phyloP scores from a whole-genome alignment of 1,140 invertebrate species.

The Melipona quadrifasciata region DNA sequence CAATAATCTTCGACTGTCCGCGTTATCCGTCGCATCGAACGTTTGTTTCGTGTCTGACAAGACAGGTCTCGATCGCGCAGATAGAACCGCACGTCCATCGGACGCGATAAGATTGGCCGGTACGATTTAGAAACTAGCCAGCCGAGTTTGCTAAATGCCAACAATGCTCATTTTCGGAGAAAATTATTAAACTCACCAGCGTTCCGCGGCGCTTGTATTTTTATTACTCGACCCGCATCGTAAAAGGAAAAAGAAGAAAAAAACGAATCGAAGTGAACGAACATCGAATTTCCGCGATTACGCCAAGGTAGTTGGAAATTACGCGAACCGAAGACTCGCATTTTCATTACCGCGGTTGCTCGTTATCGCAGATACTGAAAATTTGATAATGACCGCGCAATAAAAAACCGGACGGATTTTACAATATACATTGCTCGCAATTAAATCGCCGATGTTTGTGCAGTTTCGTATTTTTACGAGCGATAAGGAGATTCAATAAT shows the following conservation, averaged over 20 bases:
- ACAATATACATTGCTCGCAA: neutral
- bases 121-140: slow-evolving; percentile 32
- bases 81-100: slow-evolving; percentile 46
- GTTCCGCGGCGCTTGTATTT: too few relatives aligned
- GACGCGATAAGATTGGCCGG: slow-evolving; percentile 57
- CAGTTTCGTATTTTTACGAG: too few relatives aligned
- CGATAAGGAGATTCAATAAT: too few relatives aligned
- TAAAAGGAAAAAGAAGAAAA: too few relatives aligned
- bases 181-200: too few relatives aligned
- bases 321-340: neutral
- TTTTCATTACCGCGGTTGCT: slow-evolving; percentile 5
- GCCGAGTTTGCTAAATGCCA: slow-evolving; percentile 8
- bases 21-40: slow-evolving; percentile 40
- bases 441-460: too few relatives aligned
- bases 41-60: slow-evolving; percentile 29
- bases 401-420: neutral
- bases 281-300: neutral
- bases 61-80: slow-evolving; percentile 40
- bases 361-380: neutral
- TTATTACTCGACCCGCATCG: neutral
- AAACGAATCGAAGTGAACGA: neutral
- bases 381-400: too few relatives aligned
- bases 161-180: neutral
- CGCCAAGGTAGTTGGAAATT: neutral
- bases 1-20: neutral